phyloP scores from a whole-genome alignment of 2,113 vertebrate genomes.

The Oryctolagus cuniculus region DNA sequence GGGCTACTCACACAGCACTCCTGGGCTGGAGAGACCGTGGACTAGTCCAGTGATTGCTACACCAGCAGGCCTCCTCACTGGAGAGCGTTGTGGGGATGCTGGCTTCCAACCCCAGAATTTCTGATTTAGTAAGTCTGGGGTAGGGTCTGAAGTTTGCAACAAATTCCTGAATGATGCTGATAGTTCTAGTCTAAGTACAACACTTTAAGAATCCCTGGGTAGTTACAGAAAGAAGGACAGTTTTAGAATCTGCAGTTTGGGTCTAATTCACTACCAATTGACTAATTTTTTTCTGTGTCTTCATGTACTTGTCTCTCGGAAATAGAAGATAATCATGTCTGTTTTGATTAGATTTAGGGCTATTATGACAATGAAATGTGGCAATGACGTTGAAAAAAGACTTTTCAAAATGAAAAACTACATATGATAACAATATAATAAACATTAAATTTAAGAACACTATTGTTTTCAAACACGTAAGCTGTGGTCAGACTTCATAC shows the following conservation, averaged over 20 bases:
- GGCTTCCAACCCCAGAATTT: neutral
- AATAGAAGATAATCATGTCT: neutral
- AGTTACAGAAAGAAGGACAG: neutral
- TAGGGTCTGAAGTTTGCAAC: neutral
- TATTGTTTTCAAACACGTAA: neutral
- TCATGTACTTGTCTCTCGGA: conserved; percentile 4
- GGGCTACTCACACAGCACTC: neutral
- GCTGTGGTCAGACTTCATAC: neutral
- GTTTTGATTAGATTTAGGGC: neutral
- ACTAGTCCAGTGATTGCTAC: neutral
- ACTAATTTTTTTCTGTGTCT: neutral
- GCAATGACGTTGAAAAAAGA: neutral
- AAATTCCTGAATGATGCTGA: neutral
- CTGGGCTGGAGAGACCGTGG: neutral
- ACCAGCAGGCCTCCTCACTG: neutral
- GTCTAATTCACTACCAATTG: neutral
- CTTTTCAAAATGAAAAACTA: neutral
- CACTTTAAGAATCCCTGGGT: neutral
- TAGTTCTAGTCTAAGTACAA: neutral
- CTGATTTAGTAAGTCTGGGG: neutral
- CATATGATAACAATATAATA: neutral
- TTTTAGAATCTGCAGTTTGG: neutral
- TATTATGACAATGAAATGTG: neutral
- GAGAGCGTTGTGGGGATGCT: neutral
- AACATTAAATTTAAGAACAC: neutral